These are phyloP conservation scores for Anthophora plumipes DNA, from an alignment of 2,888 invertebrate species.

Conservation along the genomic window DNA sequence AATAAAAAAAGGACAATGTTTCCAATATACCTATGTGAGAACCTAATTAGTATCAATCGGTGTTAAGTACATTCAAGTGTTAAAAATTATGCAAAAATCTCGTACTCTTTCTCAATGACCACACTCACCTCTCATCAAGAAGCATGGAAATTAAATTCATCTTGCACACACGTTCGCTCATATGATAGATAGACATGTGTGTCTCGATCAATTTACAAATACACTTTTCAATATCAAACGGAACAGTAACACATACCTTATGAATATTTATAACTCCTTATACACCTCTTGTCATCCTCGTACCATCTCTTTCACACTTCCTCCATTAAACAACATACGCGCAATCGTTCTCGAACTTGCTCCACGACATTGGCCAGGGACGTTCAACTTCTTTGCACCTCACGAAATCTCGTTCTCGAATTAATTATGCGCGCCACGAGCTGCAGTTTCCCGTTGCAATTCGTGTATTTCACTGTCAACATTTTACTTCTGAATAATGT, in stretches of 20 bases:
- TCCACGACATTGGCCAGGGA: slow-evolving; percentile 28
- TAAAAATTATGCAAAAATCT: slow-evolving; percentile 4
- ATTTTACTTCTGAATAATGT: not conserved
- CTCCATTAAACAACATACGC: not conserved
- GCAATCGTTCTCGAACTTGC: slow-evolving; percentile 34
- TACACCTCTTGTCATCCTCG: not conserved
- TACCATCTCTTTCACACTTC: slow-evolving; percentile 10
- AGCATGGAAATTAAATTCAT: not conserved
- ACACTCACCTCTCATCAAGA: not conserved
- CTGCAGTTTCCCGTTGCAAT: not conserved
- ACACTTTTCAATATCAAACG: not conserved
- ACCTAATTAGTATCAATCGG: slow-evolving; percentile 2
- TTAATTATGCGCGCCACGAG: slow-evolving; percentile 24
- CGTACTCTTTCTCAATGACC: not conserved
- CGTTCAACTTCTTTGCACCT: slow-evolving; percentile 31
- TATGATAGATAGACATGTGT: not conserved
- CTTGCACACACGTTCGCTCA: not conserved
- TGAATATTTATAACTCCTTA: slow-evolving; percentile 30
- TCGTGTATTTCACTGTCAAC: not conserved
- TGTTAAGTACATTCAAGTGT: slow-evolving; percentile 4
- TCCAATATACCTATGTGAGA: not conserved
- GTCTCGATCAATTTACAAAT: not conserved
- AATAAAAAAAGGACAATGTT: not conserved
- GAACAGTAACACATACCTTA: slow-evolving; percentile 2
- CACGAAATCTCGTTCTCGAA: slow-evolving; percentile 12